These are phyloP conservation scores for Saimiri boliviensis DNA, from an alignment of 2,113 vertebrate genomes.

Conservation along the genomic window DNA sequence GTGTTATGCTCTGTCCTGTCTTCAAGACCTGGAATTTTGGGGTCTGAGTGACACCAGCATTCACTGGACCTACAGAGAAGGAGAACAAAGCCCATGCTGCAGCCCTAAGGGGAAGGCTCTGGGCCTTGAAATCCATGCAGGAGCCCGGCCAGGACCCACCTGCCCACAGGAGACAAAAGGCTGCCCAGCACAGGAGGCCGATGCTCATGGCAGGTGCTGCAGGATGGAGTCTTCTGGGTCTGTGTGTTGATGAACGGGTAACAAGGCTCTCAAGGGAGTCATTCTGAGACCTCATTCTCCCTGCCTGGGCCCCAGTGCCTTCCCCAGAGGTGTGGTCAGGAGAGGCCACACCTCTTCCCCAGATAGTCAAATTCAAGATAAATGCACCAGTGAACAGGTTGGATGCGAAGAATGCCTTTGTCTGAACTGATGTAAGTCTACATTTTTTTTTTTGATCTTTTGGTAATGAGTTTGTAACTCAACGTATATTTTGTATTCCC, in stretches of 20 bases:
- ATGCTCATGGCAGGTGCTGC: background rate
- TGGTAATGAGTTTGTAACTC: background rate
- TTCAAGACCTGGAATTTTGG: background rate
- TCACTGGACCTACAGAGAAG: background rate
- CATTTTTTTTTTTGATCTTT: background rate
- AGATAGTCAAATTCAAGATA: background rate
- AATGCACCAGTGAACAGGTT: accelerated
- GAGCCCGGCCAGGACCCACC: background rate
- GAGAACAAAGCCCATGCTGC: background rate
- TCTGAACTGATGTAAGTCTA: background rate
- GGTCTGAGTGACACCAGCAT: background rate
- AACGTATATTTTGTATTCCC: background rate
- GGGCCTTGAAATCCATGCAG: accelerated
- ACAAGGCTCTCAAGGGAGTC: accelerated
- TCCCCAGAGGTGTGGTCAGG: background rate
- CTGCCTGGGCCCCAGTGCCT: background rate
- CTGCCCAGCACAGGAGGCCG: background rate
- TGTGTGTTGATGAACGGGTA: background rate
- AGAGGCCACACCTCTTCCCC: background rate
- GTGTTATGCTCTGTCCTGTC: background rate
- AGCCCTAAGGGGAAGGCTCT: accelerated
- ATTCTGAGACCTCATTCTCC: background rate
- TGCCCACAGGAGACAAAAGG: background rate
- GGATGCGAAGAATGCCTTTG: accelerated
- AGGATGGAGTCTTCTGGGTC: accelerated